These are phyloP conservation scores for Squalus acanthias DNA, from an alignment of 2,797 vertebrate genomes.

Conservation along the genomic window DNA sequence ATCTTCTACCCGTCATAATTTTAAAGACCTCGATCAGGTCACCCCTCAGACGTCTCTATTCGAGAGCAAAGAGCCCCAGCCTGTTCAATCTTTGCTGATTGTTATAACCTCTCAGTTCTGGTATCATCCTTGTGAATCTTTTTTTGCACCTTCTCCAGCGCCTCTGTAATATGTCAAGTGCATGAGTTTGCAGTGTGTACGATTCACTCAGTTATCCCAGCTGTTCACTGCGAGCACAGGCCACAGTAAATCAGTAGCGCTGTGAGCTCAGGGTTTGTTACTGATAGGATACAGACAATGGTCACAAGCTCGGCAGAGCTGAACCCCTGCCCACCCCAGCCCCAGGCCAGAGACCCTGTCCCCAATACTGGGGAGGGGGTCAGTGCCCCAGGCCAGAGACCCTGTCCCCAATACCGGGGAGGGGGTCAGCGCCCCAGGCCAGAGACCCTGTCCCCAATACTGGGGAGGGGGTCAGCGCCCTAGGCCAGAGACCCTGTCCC, in stretches of 20 bases:
- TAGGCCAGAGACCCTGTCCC: too few species aligned
- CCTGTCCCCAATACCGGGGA: too few species aligned
- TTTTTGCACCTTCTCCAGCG: neutral
- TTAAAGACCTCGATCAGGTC: neutral
- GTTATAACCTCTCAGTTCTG: neutral
- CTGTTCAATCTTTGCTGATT: neutral
- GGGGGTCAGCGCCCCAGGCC: too few species aligned
- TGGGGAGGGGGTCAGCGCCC: too few species aligned
- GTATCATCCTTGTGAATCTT: neutral
- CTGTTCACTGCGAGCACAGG: neutral
- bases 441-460: too few species aligned
- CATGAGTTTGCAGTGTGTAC: too few species aligned
- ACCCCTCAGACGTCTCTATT: neutral
- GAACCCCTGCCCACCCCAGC: neutral
- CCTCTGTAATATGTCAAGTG: neutral
- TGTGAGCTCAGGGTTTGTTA: neutral
- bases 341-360: neutral
- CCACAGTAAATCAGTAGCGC: neutral
- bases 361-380: neutral
- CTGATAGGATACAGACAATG: neutral
- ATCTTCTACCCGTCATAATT: neutral
- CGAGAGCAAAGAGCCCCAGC: neutral
- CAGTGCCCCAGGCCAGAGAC: too few species aligned
- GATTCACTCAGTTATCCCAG: neutral
- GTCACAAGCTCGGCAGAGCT: neutral